Evolutionary conservation across 35 echinoderm and acorn worm species (phyloP), one percentile per base, ranked within the genome.

Genomic region (Diadema setosum): DNA sequence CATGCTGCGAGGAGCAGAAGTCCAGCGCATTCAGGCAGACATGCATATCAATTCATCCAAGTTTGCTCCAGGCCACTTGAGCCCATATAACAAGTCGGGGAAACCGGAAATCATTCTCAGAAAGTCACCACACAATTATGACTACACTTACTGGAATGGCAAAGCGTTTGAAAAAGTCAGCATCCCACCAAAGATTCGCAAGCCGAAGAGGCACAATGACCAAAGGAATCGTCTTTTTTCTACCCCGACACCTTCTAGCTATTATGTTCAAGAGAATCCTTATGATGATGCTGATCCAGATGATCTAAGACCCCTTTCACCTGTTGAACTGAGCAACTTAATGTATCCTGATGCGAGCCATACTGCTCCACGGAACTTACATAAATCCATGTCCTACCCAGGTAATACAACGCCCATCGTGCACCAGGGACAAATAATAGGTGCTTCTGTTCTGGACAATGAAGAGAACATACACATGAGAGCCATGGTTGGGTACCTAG

Each of bases 61-160:
- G 52, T 94, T 99, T 92, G 92, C 96, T 35, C 96, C 96, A 43
- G 96, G 96, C 33, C 96, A 99, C 50, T 57, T 99, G 25, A 99
- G 96, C 84, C 93, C 96, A 11, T 94, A 82, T 35, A 99, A 99
- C 27, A 81, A 87, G 26, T 60, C 89, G 24, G 92, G 89, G 45
- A 86, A 82, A 42, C 57, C 80, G 31, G 88, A 86, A 35, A 34
- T 92, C 23, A 65, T 86, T 26, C 26, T 89, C 30, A 64, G 75
- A 33, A 94, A 92, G n/a, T 70, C 76, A 52, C 44, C 86, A 1
- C 70, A 65, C 27, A 83, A 84, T 30, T 91, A 94, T 58, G 93
- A 97, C 21, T 60, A 85, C 52, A 76, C 58, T 11, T 90, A 86
- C 63, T 97, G 95, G 95, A 89, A 78, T 83, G 86, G 91, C 34